Base-by-base conservation (phyloP, 2,888 invertebrate genomes). In the Ectropis crepuscularia region DNA sequence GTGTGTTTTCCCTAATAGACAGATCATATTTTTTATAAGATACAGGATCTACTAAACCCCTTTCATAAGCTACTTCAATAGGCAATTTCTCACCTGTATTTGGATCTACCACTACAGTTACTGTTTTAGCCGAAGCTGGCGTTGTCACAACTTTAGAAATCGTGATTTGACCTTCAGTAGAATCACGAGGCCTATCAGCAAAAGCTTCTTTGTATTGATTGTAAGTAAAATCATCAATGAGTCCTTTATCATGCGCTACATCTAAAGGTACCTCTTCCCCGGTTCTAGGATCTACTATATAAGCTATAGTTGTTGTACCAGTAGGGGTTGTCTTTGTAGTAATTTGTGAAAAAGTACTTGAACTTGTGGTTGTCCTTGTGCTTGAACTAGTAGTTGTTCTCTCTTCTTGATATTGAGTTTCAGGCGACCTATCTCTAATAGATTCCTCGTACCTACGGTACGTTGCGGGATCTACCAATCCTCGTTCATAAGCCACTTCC, bases 401-500 rank as follows among this genome's bases (percentile, higher is more conserved):
- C 41, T 73, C 70, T 65, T 80, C 78, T 47, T 78, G 73, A 51
- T 71, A 74, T 28, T 80, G 83, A 57, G 69, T 77, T 55, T 87
- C 87, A 5, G 88, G 86, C 7, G 89, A 81, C 65, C 73, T 84
- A 55, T 88, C 88, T 61, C 87, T 82, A 47, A 88, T 79, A 6
- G 93, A 92, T 51, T 92, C 90, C 71, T 94, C 93, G 67, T 94
- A 92, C 74, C 91, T 92, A 70, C 89, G 88, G 64, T 91, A 93
- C 8, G 94, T 94, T 64, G 92, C 79, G 59, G 89, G 78, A 77
- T 94, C 96, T 62, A 98, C 95, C 64, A 96, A 85, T 6, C 97
- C 97, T 66, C 95, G 93, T 80, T 96, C 95, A 71, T 97, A 94
- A 5, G 98, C 98, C 57, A 96, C 95, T 85, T 97, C 96, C 74